These are phyloP conservation scores for Trinectes maculatus DNA, from an alignment of 2,113 vertebrate genomes.

Conservation along the genomic window DNA sequence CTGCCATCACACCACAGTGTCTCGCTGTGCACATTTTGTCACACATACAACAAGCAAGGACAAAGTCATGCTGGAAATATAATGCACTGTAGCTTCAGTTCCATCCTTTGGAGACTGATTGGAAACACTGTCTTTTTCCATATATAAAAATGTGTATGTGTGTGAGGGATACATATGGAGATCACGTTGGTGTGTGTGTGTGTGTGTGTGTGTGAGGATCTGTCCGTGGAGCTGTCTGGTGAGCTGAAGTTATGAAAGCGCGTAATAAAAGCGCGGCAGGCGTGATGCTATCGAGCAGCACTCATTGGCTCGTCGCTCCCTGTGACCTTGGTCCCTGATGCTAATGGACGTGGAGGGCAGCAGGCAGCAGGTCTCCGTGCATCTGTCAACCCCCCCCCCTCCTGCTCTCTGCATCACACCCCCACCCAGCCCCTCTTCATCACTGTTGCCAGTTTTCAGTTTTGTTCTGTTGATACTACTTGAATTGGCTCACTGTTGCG, in stretches of 20 bases:
- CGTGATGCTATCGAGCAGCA: slow-evolving; percentile 63
- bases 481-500: not conserved
- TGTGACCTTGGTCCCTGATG: slow-evolving; percentile 79
- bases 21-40: slow-evolving; percentile 7
- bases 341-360: slow-evolving; percentile 81
- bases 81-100: no score
- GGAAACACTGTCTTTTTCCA: no score
- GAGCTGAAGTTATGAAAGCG: slow-evolving; percentile 62
- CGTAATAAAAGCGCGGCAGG: slow-evolving; percentile 6
- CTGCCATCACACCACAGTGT: slow-evolving; percentile 39
- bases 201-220: slow-evolving; percentile 16
- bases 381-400: slow-evolving; percentile 12
- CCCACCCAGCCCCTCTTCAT: not conserved
- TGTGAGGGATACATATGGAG: slow-evolving; percentile 31
- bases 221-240: slow-evolving; percentile 28
- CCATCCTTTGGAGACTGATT: no score
- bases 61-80: not conserved
- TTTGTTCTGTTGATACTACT: not conserved
- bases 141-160: no score
- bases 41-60: not conserved
- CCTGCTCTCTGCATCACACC: not conserved
- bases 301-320: slow-evolving; percentile 47
- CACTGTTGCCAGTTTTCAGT: not conserved
- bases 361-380: slow-evolving; percentile 15
- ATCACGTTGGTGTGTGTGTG: slow-evolving; percentile 11